Percentiles rank a stretch among this genome's conserved stretches.
phyloP scores from a whole-genome alignment of 2,888 invertebrate species.

The Melipona bicolor region DNA sequence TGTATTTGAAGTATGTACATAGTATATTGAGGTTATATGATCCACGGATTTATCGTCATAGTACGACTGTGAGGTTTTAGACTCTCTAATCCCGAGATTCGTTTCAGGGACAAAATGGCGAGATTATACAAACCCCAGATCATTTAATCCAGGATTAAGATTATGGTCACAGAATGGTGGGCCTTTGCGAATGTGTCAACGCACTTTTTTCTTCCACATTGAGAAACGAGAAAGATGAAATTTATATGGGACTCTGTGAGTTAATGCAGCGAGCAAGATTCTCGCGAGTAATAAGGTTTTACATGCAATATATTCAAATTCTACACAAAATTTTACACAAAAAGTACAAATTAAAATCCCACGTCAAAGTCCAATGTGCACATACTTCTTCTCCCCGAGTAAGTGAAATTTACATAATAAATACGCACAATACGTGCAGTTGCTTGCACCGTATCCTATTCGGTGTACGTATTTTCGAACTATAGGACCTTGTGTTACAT shows the following conservation, averaged over 20 bases:
- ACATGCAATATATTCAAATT: conserved; percentile 28
- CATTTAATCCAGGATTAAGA: conserved; percentile 73
- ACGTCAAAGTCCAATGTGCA: not conserved
- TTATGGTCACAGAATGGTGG: conserved; percentile 64
- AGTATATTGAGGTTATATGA: conserved; percentile 61
- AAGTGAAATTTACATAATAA: not conserved
- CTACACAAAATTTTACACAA: not conserved
- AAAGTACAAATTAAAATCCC: conserved; percentile 6
- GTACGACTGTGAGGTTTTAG: conserved; percentile 63
- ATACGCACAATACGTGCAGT: not conserved
- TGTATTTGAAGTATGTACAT: conserved; percentile 52
- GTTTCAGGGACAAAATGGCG: conserved; percentile 70
- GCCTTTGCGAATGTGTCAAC: conserved; percentile 54
- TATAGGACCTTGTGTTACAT: not conserved
- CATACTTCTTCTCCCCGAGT: too few relatives aligned
- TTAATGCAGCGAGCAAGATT: conserved; percentile 33
- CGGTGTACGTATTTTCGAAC: not conserved
- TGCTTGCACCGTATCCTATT: not conserved
- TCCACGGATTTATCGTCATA: conserved; percentile 69
- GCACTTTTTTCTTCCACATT: conserved; percentile 58
- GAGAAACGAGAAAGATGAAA: conserved; percentile 43
- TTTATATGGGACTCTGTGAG: conserved; percentile 50
- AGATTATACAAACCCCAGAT: conserved; percentile 72
- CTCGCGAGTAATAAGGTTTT: conserved; percentile 4
- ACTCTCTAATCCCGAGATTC: conserved; percentile 72